phyloP scores from a whole-genome alignment of 2,113 vertebrate species.

The Arenaria interpres region DNA sequence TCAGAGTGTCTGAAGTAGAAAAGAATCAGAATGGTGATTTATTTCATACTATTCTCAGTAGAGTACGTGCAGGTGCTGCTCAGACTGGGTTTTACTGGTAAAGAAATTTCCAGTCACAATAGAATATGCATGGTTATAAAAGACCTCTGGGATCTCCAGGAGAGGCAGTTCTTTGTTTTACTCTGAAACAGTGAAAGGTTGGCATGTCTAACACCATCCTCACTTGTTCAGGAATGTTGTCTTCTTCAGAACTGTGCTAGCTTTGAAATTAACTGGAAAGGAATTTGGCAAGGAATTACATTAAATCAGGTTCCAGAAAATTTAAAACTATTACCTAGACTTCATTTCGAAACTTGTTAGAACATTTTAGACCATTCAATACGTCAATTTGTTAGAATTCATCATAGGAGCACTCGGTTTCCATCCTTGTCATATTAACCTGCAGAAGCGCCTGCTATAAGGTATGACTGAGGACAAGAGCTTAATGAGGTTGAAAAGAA shows the following conservation, averaged over 20 bases:
- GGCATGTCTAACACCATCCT: neutral
- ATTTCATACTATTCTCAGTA: neutral
- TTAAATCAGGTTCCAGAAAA: neutral
- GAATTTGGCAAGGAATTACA: neutral
- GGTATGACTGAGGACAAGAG: neutral
- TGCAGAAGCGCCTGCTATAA: neutral
- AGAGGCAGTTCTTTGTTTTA: neutral
- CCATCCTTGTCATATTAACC: neutral
- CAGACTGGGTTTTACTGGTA: too few species aligned
- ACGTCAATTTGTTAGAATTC: neutral
- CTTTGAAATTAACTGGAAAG: neutral
- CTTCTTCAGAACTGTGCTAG: neutral
- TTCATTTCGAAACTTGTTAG: neutral
- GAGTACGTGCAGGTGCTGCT: neutral
- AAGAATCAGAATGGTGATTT: neutral
- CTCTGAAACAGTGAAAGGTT: neutral
- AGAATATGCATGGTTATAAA: neutral
- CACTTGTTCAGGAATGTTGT: neutral
- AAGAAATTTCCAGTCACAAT: neutral
- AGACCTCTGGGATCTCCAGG: neutral
- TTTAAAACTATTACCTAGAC: neutral
- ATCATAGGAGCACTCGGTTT: neutral
- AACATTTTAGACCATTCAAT: neutral
- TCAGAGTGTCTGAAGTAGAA: neutral
- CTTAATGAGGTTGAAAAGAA: neutral